Conservation (phyloP, 2,888 invertebrate genomes). For the Invenusta paracnida region DNA sequence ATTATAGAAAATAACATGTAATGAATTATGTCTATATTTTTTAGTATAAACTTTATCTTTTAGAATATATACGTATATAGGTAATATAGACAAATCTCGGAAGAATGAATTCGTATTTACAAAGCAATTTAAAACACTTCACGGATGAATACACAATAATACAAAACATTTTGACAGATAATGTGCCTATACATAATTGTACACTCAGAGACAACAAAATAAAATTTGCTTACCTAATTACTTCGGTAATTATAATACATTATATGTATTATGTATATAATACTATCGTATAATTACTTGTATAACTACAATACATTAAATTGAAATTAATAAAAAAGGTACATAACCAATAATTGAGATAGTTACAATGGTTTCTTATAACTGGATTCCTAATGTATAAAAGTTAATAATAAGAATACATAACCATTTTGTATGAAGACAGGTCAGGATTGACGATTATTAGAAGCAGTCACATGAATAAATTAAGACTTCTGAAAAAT, state of each 20-base stretch:
- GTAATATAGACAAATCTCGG: background rate
- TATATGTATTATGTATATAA: no score
- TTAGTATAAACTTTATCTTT: background rate
- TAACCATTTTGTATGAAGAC: background rate
- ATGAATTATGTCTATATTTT: background rate
- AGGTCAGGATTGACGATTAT: background rate
- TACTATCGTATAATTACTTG: background rate
- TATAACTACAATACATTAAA: constrained; percentile 5
- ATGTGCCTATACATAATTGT: no score
- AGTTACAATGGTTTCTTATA: background rate
- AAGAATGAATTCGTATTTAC: background rate
- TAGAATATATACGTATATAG: background rate
- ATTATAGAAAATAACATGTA: background rate
- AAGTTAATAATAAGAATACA: constrained; percentile 29
- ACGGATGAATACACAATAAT: no score
- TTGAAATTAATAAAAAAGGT: background rate
- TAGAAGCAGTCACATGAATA: background rate
- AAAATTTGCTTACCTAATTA: no score
- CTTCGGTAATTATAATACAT: no score
- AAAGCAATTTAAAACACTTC: background rate
- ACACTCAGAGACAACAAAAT: no score
- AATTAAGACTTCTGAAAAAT: constrained; percentile 20
- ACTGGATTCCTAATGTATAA: background rate
- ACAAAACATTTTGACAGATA: no score
- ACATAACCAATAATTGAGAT: constrained; percentile 19